Percentiles rank a stretch among this genome's conserved stretches.
Conservation (phyloP, 1,140 invertebrate species). For the Drosophila parabipectinata region DNA sequence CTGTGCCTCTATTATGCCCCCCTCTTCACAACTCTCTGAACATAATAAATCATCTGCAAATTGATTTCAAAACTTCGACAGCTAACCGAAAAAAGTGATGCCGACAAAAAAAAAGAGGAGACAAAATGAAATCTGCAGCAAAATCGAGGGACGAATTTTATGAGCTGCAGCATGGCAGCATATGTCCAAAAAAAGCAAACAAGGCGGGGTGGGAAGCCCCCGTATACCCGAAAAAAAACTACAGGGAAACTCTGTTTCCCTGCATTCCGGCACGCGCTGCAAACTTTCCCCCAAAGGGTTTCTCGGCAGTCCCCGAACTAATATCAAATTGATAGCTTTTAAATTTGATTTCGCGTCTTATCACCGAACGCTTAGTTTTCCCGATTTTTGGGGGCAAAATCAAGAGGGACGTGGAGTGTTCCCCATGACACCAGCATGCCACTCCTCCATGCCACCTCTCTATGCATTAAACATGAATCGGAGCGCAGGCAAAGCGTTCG, state of each 20-base stretch:
- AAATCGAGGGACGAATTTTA: slow-evolving; percentile 37
- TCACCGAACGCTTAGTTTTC: slow-evolving; percentile 69
- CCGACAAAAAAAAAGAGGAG: slow-evolving; percentile 22
- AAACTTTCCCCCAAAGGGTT: slow-evolving; percentile 48
- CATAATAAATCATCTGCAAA: slow-evolving; percentile 83
- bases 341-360: slow-evolving; percentile 82
- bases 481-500: slow-evolving; percentile 48
- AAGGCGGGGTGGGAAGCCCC: not conserved
- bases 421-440: slow-evolving; percentile 31
- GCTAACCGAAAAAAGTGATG: slow-evolving; percentile 49
- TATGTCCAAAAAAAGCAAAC: slow-evolving; percentile 29
- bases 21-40: slow-evolving; percentile 6
- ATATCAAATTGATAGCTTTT: slow-evolving; percentile 83
- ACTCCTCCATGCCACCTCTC: not conserved
- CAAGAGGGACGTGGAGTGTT: not conserved
- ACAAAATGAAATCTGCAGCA: slow-evolving; percentile 40
- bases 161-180: slow-evolving; percentile 57
- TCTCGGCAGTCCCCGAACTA: slow-evolving; percentile 64
- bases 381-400: slow-evolving; percentile 6
- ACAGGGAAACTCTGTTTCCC: slow-evolving; percentile 49
- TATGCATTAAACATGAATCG: slow-evolving; percentile 72
- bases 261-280: slow-evolving; percentile 64
- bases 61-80: slow-evolving; percentile 79
- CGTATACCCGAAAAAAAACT: slow-evolving; percentile 7
- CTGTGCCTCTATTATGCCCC: not conserved